phyloP scores from a whole-genome alignment of 2,797 vertebrate genomes.

The Pangasius macronema region DNA sequence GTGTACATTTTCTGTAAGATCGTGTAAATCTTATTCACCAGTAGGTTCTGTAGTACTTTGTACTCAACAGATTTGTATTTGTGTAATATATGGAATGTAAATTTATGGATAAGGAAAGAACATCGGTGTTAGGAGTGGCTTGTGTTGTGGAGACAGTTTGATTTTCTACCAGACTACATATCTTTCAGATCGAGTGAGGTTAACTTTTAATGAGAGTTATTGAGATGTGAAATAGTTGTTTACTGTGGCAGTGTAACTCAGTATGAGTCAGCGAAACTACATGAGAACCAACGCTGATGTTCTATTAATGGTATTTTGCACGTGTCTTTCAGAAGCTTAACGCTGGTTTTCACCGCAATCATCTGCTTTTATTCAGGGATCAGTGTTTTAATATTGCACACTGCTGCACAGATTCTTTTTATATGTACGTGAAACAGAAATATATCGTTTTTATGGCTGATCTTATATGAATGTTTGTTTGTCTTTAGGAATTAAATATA shows the following conservation, averaged over 20 bases:
- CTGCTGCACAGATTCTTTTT: not conserved
- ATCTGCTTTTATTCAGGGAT: slow-evolving; percentile 35
- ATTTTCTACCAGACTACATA: not conserved
- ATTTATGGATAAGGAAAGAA: not conserved
- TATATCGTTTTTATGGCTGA: not conserved
- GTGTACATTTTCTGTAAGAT: not conserved
- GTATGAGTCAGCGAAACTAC: not conserved
- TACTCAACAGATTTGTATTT: not conserved
- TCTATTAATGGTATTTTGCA: not conserved
- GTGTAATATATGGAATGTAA: not conserved
- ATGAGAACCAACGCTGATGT: not conserved
- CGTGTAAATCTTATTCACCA: not conserved
- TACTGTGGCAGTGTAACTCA: not conserved
- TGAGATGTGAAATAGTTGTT: not conserved
- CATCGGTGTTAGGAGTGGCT: not conserved
- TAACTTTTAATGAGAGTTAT: slow-evolving; percentile 8
- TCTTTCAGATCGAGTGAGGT: not conserved
- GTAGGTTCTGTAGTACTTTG: not conserved
- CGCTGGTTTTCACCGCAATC: not conserved
- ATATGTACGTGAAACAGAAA: not conserved
- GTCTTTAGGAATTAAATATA: slow-evolving; percentile 20
- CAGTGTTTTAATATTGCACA: slow-evolving; percentile 6
- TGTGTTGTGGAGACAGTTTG: slow-evolving; percentile 2
- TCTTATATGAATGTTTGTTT: slow-evolving; percentile 4
- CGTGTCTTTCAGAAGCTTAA: not conserved